These are phyloP conservation scores for Altica lythri DNA, from an alignment of 2,888 invertebrate genomes.

Conservation along the genomic window DNA sequence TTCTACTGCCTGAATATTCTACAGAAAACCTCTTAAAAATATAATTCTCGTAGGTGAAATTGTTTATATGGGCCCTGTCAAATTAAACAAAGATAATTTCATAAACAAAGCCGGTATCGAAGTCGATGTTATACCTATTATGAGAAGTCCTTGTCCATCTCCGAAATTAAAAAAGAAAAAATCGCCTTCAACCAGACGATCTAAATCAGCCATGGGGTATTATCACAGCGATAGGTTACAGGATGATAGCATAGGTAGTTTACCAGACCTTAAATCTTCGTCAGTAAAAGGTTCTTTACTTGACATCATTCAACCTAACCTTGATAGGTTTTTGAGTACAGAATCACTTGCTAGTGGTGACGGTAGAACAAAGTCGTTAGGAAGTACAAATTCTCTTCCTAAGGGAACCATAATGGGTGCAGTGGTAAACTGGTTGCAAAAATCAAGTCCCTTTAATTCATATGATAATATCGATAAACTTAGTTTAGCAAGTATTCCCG, in stretches of 20 bases:
- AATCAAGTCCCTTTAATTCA: constrained; percentile 50
- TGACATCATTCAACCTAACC: constrained; percentile 50
- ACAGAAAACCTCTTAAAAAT: constrained; percentile 8
- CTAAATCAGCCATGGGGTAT: constrained; percentile 53
- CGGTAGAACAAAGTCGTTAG: constrained; percentile 44
- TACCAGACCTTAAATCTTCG: constrained; percentile 51
- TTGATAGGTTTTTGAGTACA: constrained; percentile 51
- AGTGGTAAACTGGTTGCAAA: constrained; percentile 54
- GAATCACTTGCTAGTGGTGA: constrained; percentile 47
- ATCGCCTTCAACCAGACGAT: constrained; percentile 46
- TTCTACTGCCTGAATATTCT: no score
- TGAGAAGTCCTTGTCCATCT: constrained; percentile 55
- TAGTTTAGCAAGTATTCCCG: constrained; percentile 41
- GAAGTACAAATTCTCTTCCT: constrained; percentile 50
- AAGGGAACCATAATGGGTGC: constrained; percentile 52
- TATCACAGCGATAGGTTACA: constrained; percentile 41
- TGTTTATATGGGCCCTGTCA: constrained; percentile 58
- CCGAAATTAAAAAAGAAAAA: constrained; percentile 49
- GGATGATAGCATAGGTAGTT: constrained; percentile 50
- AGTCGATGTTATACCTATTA: constrained; percentile 57
- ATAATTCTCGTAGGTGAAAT: constrained; percentile 54
- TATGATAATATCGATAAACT: constrained; percentile 44
- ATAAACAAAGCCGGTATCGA: constrained; percentile 64
- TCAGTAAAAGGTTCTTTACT: constrained; percentile 45
- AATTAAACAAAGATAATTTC: constrained; percentile 58